Evolutionary conservation across 1,140 invertebrate genomes (phyloP).

Genomic region (Lasaia peninsularis): DNA sequence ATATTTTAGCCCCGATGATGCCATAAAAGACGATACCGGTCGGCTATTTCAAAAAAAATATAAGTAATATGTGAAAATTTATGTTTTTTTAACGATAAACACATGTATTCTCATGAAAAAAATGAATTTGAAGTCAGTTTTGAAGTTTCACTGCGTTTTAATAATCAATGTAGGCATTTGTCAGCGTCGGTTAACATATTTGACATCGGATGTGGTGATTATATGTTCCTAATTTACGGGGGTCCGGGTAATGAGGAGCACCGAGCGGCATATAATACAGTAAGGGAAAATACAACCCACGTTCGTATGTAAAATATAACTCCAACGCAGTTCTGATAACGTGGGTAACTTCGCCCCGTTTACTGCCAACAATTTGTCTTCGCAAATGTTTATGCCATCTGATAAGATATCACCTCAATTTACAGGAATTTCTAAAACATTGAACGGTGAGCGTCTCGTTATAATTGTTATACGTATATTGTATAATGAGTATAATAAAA

Average conservation of each 20-base stretch:
- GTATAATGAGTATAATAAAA: too few species aligned
- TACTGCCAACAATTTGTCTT: constrained; percentile 62
- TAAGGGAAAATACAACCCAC: constrained; percentile 36
- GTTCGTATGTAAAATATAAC: constrained; percentile 41
- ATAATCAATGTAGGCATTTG: too few species aligned
- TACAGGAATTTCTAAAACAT: constrained; percentile 8
- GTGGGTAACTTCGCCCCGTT: constrained; percentile 60
- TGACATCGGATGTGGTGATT: constrained; percentile 32
- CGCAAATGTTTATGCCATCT: constrained; percentile 48
- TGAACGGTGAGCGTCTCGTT: constrained; percentile 7
- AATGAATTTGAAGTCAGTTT: too few species aligned
- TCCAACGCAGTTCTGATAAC: constrained; percentile 51
- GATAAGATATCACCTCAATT: constrained; percentile 41
- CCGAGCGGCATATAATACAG: constrained; percentile 49
- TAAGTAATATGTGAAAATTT: too few species aligned
- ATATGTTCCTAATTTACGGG: constrained; percentile 49
- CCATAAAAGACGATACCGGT: too few species aligned
- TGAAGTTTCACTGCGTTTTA: too few species aligned
- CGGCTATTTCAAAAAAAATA: too few species aligned
- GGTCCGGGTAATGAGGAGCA: constrained; percentile 47
- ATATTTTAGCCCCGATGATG: too few species aligned
- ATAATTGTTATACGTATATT: constrained; percentile 2
- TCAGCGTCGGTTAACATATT: neutral
- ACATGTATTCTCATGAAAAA: too few species aligned
- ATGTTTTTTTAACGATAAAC: too few species aligned